Conservation (phyloP, 2,797 vertebrate genomes). For the Fringilla coelebs region DNA sequence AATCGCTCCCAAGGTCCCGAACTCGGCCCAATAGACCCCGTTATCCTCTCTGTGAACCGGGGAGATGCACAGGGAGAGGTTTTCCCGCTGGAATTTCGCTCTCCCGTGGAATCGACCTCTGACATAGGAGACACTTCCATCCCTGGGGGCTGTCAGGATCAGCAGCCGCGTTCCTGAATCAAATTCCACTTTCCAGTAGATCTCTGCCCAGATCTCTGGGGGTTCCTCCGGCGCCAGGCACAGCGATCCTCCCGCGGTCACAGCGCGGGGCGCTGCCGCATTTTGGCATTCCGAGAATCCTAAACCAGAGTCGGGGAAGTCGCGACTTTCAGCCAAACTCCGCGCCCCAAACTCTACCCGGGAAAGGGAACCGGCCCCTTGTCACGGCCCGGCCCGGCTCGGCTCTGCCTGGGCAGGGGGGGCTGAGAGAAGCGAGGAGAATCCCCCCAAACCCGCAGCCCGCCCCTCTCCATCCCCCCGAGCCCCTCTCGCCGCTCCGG, state of each 20-base stretch:
- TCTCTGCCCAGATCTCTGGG: rapidly evolving
- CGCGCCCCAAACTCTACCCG: too few species aligned
- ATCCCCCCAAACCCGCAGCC: too few species aligned
- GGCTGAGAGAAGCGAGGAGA: too few species aligned
- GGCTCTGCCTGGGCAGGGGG: too few species aligned
- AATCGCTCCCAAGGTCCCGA: rapidly evolving
- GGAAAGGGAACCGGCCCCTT: too few species aligned
- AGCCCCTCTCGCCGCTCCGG: too few species aligned
- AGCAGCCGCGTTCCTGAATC: rapidly evolving
- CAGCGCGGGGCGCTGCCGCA: too few species aligned
- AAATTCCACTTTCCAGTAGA: rapidly evolving
- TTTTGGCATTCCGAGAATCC: background rate
- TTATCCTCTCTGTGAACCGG: rapidly evolving
- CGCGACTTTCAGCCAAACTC: too few species aligned
- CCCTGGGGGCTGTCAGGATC: background rate
- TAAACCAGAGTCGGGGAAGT: background rate
- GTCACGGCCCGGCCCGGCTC: too few species aligned
- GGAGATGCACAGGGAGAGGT: background rate
- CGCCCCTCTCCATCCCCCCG: too few species aligned
- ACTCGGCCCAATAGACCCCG: background rate
- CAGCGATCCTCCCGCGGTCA: background rate
- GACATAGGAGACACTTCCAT: rapidly evolving
- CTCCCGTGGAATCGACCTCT: rapidly evolving
- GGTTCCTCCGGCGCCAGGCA: background rate
- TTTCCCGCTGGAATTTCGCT: background rate